phyloP scores from a whole-genome alignment of 2,888 invertebrate species.

The Scaptomyza cyrtandrae region DNA sequence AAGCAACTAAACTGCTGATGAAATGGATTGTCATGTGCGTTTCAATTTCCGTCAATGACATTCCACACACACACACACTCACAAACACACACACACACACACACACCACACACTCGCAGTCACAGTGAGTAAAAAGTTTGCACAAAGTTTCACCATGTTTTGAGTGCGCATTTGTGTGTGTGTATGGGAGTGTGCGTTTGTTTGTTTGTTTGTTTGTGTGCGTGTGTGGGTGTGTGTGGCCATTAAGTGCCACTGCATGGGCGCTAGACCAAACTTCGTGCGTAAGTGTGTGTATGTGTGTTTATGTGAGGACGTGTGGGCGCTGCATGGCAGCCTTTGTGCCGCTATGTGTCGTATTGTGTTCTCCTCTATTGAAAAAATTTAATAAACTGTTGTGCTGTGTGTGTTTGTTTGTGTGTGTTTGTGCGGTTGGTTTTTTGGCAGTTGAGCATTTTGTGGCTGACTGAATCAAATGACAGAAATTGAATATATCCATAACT shows the following conservation, averaged over 20 bases:
- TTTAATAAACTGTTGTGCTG: constrained; percentile 63
- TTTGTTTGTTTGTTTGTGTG: constrained; percentile 14
- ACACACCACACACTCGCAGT: constrained; percentile 17
- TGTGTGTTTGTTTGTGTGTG: constrained; percentile 18
- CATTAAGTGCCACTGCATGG: constrained; percentile 64
- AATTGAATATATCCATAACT: constrained; percentile 25
- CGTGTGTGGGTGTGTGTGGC: constrained; percentile 34
- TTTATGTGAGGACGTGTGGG: constrained; percentile 28
- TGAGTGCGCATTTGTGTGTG: constrained; percentile 25
- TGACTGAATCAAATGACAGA: constrained; percentile 33
- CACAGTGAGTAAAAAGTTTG: constrained; percentile 65
- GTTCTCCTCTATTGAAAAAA: constrained; percentile 64
- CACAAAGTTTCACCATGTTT: constrained; percentile 67
- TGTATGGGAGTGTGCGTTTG: constrained; percentile 6
- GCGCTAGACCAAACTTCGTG: constrained; percentile 47
- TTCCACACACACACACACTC: constrained; percentile 43
- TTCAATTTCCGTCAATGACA: constrained; percentile 83
- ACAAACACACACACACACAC: constrained; percentile 24
- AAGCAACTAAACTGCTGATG: constrained; percentile 82
- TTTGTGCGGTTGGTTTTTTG: constrained; percentile 4
- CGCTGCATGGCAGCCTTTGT: constrained; percentile 44
- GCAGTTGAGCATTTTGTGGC: constrained; percentile 16
- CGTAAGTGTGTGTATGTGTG: constrained; percentile 5
- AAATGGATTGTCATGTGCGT: constrained; percentile 83
- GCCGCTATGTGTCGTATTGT: constrained; percentile 33